A percentile compares a stretch with the other conserved stretches of the same genome.
Conservation (phyloP, 2,113 vertebrate species). For the Aldabrachelys gigantea region DNA sequence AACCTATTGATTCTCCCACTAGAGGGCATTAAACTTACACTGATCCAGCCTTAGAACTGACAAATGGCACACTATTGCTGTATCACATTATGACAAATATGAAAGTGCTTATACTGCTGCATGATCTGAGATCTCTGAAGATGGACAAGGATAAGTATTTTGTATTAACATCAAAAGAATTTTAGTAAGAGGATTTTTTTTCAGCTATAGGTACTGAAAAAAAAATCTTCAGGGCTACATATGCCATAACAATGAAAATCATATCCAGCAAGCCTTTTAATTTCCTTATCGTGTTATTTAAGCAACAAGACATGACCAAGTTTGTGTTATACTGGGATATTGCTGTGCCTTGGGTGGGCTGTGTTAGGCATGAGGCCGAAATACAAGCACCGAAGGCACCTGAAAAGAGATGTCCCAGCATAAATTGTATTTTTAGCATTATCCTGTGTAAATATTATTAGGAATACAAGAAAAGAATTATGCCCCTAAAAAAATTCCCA, state of each 20-base stretch:
- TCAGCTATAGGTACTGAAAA: not conserved
- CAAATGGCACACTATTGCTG: not conserved
- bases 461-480: not conserved
- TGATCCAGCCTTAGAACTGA: not conserved
- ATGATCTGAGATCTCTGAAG: not conserved
- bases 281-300: constrained; percentile 71
- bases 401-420: not conserved
- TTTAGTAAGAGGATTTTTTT: not conserved
- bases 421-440: rapidly evolving
- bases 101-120: rapidly evolving
- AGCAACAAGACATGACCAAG: constrained; percentile 62
- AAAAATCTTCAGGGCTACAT: constrained; percentile 44
- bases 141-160: rapidly evolving
- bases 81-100: not conserved
- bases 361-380: constrained; percentile 19
- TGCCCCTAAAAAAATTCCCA: not conserved
- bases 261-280: constrained; percentile 51
- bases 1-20: constrained; percentile 29
- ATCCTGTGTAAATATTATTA: not conserved
- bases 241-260: constrained; percentile 19
- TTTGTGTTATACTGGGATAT: constrained; percentile 38
- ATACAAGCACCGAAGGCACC: rapidly evolving
- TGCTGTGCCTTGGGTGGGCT: constrained; percentile 24
- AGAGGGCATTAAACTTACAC: constrained; percentile 70
- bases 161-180: not conserved